Conservation (phyloP, 2,888 invertebrate species). For the Sphaeridia pumilis region DNA sequence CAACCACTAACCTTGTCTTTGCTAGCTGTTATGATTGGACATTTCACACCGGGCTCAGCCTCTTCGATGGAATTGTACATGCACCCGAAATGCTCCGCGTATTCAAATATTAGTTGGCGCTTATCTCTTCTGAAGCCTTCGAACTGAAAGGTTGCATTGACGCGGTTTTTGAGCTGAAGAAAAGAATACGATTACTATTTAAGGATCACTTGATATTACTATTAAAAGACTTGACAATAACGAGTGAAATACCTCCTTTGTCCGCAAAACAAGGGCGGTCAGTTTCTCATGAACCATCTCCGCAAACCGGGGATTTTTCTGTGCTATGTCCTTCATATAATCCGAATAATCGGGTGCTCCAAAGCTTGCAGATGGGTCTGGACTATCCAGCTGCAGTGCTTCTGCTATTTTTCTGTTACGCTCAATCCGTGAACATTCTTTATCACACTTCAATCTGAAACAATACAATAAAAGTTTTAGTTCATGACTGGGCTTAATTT, state of each 20-base stretch:
- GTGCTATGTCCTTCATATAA: constrained; percentile 67
- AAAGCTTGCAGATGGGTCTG: constrained; percentile 54
- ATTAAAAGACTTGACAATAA: background rate
- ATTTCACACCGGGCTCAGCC: constrained; percentile 39
- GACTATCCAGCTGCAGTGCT: constrained; percentile 84
- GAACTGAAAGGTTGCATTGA: constrained; percentile 55
- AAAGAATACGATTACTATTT: constrained; percentile 38
- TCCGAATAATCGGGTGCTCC: constrained; percentile 77
- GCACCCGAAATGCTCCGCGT: constrained; percentile 88
- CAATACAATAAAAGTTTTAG: no score
- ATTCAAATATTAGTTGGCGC: constrained; percentile 82
- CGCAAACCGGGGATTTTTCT: constrained; percentile 67
- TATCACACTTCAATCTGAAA: constrained; percentile 74
- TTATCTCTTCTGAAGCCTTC: constrained; percentile 88
- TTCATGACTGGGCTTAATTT: no score
- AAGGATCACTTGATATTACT: background rate
- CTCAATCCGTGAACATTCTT: constrained; percentile 76
- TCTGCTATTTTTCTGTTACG: constrained; percentile 79
- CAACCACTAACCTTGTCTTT: constrained; percentile 53
- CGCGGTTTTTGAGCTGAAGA: constrained; percentile 37
- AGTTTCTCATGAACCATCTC: constrained; percentile 70
- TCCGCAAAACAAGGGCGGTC: constrained; percentile 69
- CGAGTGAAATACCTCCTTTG: constrained; percentile 59
- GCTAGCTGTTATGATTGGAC: constrained; percentile 65
- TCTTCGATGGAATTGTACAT: constrained; percentile 88